phyloP scores from a whole-genome alignment of 2,113 vertebrate species.

The Phalacrocorax pelagicus region DNA sequence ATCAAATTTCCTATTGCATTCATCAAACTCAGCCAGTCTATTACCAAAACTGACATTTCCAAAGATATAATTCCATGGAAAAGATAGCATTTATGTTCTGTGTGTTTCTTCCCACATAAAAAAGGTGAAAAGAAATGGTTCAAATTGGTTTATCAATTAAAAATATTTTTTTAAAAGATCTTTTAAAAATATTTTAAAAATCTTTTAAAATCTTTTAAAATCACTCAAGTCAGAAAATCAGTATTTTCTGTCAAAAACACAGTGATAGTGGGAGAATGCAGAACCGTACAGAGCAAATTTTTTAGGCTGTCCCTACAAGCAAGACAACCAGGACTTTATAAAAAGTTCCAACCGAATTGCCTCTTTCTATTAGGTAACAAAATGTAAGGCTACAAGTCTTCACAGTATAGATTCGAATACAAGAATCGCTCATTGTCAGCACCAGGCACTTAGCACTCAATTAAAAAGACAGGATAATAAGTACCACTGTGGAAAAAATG shows the following conservation, averaged over 20 bases:
- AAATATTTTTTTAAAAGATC: not conserved
- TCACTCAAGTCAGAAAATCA: not conserved
- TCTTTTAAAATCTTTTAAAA: not conserved
- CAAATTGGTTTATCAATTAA: not conserved
- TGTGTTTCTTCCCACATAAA: not conserved
- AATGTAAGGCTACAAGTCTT: not conserved
- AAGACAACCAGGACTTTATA: not conserved
- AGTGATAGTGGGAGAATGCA: not conserved
- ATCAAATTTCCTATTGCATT: not conserved
- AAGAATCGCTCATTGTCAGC: not conserved
- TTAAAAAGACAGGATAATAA: not conserved
- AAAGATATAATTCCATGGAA: not conserved
- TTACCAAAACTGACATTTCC: not conserved
- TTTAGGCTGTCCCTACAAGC: accelerated
- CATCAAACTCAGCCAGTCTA: not conserved
- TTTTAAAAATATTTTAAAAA: no score
- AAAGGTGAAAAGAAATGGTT: not conserved
- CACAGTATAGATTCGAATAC: not conserved
- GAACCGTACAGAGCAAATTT: not conserved
- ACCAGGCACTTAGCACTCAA: not conserved
- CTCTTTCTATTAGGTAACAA: not conserved
- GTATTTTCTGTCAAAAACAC: not conserved
- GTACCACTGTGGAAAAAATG: not conserved
- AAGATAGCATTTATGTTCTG: not conserved
- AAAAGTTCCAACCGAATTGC: not conserved